Percentiles rank a stretch among this genome's conserved stretches.
Evolutionary conservation across 23 tunicate genomes (phyloP).

Genomic region (Halocynthia roretzi): DNA sequence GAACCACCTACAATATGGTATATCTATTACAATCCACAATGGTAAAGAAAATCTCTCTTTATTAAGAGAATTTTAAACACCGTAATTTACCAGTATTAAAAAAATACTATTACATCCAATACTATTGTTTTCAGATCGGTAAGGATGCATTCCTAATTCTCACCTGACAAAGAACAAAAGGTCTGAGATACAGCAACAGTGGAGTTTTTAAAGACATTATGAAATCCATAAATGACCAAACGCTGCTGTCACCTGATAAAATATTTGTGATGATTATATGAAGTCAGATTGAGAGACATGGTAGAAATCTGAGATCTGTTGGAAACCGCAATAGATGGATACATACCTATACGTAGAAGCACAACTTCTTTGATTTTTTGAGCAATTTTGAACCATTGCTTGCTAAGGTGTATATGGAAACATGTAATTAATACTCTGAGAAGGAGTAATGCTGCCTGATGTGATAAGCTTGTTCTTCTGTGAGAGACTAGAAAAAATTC

Average conservation of each 20-base stretch:
- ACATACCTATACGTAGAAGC: slow-evolving; percentile 13
- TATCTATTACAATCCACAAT: too few species aligned
- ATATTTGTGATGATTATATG: not conserved
- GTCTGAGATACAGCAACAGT: slow-evolving; percentile 36
- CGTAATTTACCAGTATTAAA: too few species aligned
- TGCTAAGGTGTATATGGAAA: slow-evolving; percentile 51
- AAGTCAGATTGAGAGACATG: not conserved
- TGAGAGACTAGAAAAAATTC: slow-evolving; percentile 9
- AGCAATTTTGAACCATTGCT: slow-evolving; percentile 45
- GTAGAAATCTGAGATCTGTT: too few species aligned
- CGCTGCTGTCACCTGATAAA: slow-evolving; percentile 33
- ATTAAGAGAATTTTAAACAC: too few species aligned
- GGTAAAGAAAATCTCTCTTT: too few species aligned
- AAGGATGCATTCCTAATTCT: not conserved
- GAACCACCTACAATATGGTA: too few species aligned
- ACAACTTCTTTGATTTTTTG: slow-evolving; percentile 28
- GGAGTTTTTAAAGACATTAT: slow-evolving; percentile 67
- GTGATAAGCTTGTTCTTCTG: slow-evolving; percentile 3
- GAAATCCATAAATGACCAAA: slow-evolving; percentile 43
- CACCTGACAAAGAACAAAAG: slow-evolving; percentile 62
- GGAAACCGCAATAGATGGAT: not conserved
- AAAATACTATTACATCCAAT: too few species aligned
- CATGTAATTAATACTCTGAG: slow-evolving; percentile 49
- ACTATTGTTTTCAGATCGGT: too few species aligned
- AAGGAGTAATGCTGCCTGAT: slow-evolving; percentile 29